Conservation (phyloP, 1,140 invertebrate species). For the Hylyphantes graminicola region DNA sequence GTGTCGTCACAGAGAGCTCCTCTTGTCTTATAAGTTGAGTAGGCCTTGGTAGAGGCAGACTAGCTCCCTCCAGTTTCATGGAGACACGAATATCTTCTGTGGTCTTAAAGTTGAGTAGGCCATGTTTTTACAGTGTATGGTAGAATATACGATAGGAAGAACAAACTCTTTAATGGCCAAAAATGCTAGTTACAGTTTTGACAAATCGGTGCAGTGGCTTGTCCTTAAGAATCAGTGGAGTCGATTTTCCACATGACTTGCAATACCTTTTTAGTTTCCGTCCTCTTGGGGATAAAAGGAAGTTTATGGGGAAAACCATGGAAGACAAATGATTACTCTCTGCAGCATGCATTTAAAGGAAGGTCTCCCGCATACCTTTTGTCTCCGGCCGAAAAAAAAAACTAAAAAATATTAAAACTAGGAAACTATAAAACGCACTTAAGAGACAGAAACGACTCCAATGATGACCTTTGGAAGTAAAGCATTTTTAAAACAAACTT, state of each 20-base stretch:
- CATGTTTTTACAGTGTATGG: too few species aligned
- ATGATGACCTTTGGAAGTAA: conserved; percentile 47
- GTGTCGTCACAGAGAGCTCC: too few species aligned
- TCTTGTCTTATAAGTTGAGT: too few species aligned
- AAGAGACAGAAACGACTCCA: conserved; percentile 46
- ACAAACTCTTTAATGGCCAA: too few species aligned
- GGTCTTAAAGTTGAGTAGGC: too few species aligned
- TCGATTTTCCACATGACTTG: conserved; percentile 56
- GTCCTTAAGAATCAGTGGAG: conserved; percentile 43
- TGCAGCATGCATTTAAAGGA: conserved; percentile 44
- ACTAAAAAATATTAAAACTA: not conserved
- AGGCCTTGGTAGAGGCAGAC: too few species aligned
- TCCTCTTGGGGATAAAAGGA: conserved; percentile 40
- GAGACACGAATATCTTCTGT: too few species aligned
- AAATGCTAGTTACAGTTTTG: too few species aligned
- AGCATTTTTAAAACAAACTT: conserved; percentile 52
- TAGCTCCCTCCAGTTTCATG: too few species aligned
- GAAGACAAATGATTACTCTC: conserved; percentile 58
- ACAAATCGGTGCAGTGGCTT: not conserved
- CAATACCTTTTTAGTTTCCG: conserved; percentile 35
- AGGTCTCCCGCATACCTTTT: conserved; percentile 38
- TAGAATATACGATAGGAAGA: too few species aligned
- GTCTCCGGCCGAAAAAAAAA: conserved; percentile 41
- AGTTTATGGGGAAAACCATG: conserved; percentile 51
- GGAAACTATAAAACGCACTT: conserved; percentile 51